Evolutionary conservation across 2,113 vertebrate species (phyloP).

Genomic region (Plecotus auritus): DNA sequence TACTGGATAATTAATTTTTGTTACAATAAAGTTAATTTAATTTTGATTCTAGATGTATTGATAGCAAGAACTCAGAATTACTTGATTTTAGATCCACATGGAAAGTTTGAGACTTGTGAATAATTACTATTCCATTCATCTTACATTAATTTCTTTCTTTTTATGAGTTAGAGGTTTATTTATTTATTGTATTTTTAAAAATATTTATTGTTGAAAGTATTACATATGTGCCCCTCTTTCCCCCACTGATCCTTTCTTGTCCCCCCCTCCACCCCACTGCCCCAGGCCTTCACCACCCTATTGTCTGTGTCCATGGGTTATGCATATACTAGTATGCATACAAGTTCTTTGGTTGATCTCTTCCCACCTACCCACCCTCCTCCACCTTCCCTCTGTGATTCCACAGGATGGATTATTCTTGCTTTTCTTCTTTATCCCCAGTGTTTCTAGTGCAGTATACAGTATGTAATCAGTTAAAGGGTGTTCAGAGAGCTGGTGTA

Average conservation of each 20-base stretch:
- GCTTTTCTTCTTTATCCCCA: background rate
- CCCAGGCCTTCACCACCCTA: no score
- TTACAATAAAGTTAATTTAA: background rate
- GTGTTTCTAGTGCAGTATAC: background rate
- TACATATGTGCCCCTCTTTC: background rate
- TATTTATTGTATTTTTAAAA: no score
- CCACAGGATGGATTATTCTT: background rate
- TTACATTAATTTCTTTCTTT: background rate
- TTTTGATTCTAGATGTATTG: background rate
- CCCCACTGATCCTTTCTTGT: no score
- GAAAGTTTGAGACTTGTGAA: background rate
- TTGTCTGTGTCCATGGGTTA: no score
- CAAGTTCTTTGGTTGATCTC: no score
- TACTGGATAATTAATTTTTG: background rate
- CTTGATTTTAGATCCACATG: background rate
- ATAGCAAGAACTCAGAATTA: background rate
- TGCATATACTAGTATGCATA: no score
- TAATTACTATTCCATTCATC: background rate
- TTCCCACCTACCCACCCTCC: no score
- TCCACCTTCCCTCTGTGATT: no score
- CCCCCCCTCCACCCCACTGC: no score
- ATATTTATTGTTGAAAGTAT: background rate
- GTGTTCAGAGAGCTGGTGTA: background rate
- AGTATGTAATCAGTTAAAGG: background rate
- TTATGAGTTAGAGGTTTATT: no score